phyloP scores from a whole-genome alignment of 2,113 vertebrate genomes.

The Ploceus nigricollis region DNA sequence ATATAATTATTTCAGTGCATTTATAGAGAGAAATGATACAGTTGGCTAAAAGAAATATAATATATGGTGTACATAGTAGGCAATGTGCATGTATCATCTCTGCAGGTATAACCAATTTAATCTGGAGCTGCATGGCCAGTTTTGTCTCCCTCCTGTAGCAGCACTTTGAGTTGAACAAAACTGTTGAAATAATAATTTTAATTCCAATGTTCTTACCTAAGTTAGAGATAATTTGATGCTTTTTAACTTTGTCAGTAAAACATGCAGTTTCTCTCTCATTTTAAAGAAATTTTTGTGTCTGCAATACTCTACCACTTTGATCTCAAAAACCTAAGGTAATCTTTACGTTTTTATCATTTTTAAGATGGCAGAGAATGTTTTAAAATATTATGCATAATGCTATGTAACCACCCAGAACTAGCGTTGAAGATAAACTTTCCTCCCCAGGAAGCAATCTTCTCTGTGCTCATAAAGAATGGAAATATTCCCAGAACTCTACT shows the following conservation, averaged over 20 bases:
- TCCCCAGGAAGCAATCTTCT: not conserved
- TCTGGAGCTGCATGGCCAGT: not conserved
- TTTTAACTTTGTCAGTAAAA: not conserved
- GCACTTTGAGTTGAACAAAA: not conserved
- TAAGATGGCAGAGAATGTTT: not conserved
- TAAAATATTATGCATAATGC: not conserved
- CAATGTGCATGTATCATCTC: not conserved
- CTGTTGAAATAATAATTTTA: not conserved
- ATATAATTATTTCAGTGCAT: not conserved
- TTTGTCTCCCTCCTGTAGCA: not conserved
- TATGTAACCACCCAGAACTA: not conserved
- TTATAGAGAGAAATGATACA: not conserved
- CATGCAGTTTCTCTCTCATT: not conserved
- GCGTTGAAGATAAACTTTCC: not conserved
- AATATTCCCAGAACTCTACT: not conserved
- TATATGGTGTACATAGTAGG: not conserved
- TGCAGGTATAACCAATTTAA: not conserved
- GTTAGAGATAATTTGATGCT: not conserved
- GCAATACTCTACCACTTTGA: not conserved
- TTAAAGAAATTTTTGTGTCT: not conserved
- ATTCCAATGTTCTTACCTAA: not conserved
- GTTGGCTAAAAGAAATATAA: not conserved
- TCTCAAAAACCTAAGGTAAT: not conserved
- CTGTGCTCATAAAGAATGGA: not conserved
- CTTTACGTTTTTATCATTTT: not conserved